These are phyloP conservation scores for Trichogramma pretiosum DNA, from an alignment of 1,140 invertebrate genomes.

Conservation along the genomic window DNA sequence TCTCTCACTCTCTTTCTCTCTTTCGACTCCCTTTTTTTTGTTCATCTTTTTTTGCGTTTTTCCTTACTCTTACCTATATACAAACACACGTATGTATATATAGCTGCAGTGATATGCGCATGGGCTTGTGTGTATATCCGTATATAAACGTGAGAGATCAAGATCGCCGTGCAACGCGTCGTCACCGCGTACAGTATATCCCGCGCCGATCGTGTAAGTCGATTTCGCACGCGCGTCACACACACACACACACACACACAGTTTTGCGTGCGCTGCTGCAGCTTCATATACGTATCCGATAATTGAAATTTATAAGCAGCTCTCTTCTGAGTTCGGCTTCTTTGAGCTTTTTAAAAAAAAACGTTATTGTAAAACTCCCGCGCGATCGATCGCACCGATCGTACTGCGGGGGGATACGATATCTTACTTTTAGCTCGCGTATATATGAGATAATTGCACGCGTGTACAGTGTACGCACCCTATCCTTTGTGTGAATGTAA, in stretches of 20 bases:
- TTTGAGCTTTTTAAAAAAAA: too few relatives aligned
- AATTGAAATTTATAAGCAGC: constrained; percentile 20
- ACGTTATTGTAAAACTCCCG: too few relatives aligned
- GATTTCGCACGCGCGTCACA: constrained; percentile 17
- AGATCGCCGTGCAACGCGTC: constrained; percentile 5
- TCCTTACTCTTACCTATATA: not conserved
- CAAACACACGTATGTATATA: too few relatives aligned
- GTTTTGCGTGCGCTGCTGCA: constrained; percentile 7
- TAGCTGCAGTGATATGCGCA: not conserved
- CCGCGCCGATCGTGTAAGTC: constrained; percentile 6
- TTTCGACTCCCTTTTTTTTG: constrained; percentile 7
- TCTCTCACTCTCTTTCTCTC: not conserved
- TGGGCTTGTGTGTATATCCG: not conserved
- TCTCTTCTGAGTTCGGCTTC: not conserved
- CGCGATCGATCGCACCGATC: too few relatives aligned
- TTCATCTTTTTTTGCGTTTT: constrained; percentile 13
- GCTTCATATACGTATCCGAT: constrained; percentile 7
- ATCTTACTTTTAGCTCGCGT: too few relatives aligned
- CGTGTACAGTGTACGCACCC: too few relatives aligned
- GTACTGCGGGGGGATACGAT: too few relatives aligned
- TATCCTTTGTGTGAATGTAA: too few relatives aligned
- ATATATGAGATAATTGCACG: too few relatives aligned
- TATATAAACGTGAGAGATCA: constrained; percentile 8
- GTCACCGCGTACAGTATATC: not conserved
- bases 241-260: too few relatives aligned